Conservation (phyloP, 2,797 vertebrate genomes). For the Acrossocheilus wenchowensis region DNA sequence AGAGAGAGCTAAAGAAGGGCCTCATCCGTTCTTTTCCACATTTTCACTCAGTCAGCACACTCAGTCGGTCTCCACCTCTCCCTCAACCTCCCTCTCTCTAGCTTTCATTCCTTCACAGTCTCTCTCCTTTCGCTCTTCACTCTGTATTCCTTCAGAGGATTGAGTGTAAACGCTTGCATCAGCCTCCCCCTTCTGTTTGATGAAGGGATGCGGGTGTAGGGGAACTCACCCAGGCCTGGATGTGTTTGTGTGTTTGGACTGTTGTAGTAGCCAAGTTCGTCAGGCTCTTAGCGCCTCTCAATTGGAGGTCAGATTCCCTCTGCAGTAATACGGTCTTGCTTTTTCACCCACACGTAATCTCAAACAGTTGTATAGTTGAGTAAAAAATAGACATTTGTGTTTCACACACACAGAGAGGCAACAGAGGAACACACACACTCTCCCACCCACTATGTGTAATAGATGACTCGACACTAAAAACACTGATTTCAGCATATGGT, state of each 20-base stretch:
- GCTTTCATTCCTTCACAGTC: not conserved
- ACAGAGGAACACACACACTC: conserved; percentile 46
- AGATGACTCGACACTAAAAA: conserved; percentile 33
- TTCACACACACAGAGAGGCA: conserved; percentile 6
- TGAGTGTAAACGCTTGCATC: conserved; percentile 42
- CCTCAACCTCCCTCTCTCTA: conserved; percentile 42
- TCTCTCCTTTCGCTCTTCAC: conserved; percentile 36
- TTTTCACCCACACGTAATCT: conserved; percentile 9
- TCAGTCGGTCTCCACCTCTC: conserved; percentile 44
- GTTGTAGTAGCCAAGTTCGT: conserved; percentile 6
- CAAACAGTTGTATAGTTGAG: not conserved
- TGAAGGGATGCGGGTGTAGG: conserved; percentile 32
- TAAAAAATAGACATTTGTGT: conserved; percentile 15
- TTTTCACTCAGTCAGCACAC: conserved; percentile 42
- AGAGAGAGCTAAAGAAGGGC: not conserved
- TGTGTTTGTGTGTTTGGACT: conserved; percentile 25
- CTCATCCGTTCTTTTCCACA: conserved; percentile 14
- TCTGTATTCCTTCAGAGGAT: conserved; percentile 36
- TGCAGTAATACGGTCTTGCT: not conserved
- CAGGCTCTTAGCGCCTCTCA: conserved; percentile 7
- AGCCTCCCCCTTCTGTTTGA: conserved; percentile 46
- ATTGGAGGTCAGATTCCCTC: conserved; percentile 28
- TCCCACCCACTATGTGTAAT: conserved; percentile 1
- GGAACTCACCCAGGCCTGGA: not conserved
- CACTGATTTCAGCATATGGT: conserved; percentile 42